Percentiles rank a stretch among this genome's conserved stretches.
These are phyloP conservation scores for Botia almorhae DNA, from an alignment of 2,797 vertebrate genomes.

Conservation along the genomic window DNA sequence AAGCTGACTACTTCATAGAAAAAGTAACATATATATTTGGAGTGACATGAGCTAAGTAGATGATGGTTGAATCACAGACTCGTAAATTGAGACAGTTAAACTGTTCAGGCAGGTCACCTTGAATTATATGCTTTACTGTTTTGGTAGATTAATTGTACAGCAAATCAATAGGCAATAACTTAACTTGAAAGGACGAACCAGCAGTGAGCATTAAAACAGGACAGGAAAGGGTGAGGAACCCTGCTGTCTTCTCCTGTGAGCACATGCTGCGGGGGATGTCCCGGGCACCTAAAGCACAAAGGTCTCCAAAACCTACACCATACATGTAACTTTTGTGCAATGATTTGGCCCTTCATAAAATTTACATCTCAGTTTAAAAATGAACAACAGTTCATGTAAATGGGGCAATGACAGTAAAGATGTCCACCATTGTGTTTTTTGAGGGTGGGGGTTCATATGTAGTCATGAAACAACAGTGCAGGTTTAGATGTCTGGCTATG, in stretches of 20 bases:
- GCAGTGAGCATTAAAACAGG: conserved; percentile 50
- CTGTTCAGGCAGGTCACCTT: conserved; percentile 69
- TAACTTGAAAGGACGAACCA: conserved; percentile 67
- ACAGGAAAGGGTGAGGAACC: conserved; percentile 41
- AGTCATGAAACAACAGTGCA: no score
- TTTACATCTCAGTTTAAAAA: no score
- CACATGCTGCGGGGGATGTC: conserved; percentile 2
- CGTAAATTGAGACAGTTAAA: conserved; percentile 8
- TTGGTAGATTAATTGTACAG: conserved; percentile 72
- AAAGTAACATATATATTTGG: not conserved
- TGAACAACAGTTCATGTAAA: no score
- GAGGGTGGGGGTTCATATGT: no score
- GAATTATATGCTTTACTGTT: conserved; percentile 62
- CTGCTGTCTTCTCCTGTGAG: conserved; percentile 27
- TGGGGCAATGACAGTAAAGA: no score
- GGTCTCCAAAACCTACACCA: no score
- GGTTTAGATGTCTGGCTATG: not conserved
- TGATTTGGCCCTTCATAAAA: no score
- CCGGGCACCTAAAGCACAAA: no score
- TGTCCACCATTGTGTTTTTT: no score
- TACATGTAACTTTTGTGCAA: no score
- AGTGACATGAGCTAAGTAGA: not conserved
- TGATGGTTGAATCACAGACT: not conserved
- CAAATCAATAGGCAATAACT: conserved; percentile 82
- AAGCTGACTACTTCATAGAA: not conserved